A percentile compares a stretch with the other conserved stretches of the same genome.
Evolutionary conservation across 2,113 vertebrate genomes (phyloP).

Genomic region (Anser brachyrhynchus): DNA sequence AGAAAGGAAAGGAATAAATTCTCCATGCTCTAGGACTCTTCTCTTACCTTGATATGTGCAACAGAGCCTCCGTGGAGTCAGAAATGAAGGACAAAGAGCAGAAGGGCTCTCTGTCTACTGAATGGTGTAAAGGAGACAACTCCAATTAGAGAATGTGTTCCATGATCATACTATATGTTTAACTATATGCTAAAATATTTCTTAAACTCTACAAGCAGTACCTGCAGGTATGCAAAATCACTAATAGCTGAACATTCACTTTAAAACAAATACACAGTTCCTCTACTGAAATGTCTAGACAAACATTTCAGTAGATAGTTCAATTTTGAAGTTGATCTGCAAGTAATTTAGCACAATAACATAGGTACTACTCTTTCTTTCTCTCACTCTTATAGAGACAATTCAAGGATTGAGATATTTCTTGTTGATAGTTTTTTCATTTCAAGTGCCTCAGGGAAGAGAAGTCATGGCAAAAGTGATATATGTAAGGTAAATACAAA

Average conservation of each 20-base stretch:
- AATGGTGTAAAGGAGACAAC: background rate
- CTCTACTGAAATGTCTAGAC: background rate
- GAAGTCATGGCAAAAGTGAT: background rate
- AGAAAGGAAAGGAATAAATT: slow-evolving; percentile 1
- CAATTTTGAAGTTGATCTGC: background rate
- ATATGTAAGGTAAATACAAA: background rate
- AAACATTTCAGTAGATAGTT: background rate
- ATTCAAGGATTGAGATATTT: background rate
- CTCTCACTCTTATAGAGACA: background rate
- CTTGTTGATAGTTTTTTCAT: background rate
- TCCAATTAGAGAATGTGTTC: background rate
- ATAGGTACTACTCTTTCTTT: background rate
- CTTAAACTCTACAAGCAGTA: background rate
- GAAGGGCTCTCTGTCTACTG: background rate
- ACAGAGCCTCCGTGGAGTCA: background rate
- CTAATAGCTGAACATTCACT: background rate
- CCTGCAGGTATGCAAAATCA: background rate
- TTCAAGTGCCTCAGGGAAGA: background rate
- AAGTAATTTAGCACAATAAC: background rate
- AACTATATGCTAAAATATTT: background rate
- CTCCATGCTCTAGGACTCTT: background rate
- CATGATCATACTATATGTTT: background rate
- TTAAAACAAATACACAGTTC: background rate
- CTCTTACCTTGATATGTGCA: background rate
- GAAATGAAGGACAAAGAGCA: background rate